Base-by-base conservation (phyloP, 2,797 vertebrate species). In the Danio kyathit region DNA sequence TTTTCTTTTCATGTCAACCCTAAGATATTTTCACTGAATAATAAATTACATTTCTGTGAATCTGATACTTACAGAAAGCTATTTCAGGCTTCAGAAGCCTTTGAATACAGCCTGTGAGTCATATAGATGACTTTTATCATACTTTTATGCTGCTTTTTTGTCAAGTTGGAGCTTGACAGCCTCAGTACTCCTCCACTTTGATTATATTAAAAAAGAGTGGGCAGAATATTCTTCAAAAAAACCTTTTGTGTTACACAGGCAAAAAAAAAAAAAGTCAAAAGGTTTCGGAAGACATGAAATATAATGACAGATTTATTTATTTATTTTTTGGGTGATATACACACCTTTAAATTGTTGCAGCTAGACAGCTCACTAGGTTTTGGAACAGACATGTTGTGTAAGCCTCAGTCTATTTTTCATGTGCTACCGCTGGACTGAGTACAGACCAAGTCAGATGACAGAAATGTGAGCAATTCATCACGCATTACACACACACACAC, bases 381-480 rank as follows among this genome's bases (percentile, higher is more conserved):
- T 52, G 48, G 6, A 72, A 56, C 51, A 56, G 69, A 72, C 29
- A 70, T 0, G 9, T 48, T 67, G 10, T 59, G 10, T 38, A 48
- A 40, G 12, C 12, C 17, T 72, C 0, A 1, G 49, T 38, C 59
- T 56, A 78, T 64, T 63, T 65, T 38, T 21, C 14, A 46, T 41
- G 61, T 59, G 21, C 38, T 56, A 56, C 5, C 65, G 60, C 74
- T 74, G 70, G 51, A 49, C 7, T 0, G 11, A 65, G 60, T 73
- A 73, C 57, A 56, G 52, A 70, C 52, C 12, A 6, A 60, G 44
- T 51, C 44, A 41, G 51, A 74, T 66, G 54, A 65, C 71, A 74
- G 21, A 80, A 74, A 59, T 64, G 60, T 56, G 52, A 66, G 51
- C 70, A 74, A 59, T 74, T 41, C 51, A 74, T 80, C 79, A 80